A percentile compares a stretch with the other conserved stretches of the same genome.
phyloP scores from a whole-genome alignment of 2,797 vertebrate species.

The Onychomys torridus region DNA sequence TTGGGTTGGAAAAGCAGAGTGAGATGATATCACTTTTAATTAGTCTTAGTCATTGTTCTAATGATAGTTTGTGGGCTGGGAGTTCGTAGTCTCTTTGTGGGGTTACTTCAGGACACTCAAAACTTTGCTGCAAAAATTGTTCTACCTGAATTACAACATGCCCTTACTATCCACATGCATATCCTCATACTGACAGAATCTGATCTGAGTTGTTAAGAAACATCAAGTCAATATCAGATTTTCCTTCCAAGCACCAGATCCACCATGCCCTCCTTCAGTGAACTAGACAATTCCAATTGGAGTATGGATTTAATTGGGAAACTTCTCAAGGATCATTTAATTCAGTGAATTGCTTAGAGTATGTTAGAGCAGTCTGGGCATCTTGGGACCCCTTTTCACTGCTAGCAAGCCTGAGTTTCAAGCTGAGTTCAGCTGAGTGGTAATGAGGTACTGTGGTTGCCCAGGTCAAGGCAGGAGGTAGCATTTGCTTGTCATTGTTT shows the following conservation, averaged over 20 bases:
- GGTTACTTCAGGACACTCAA: slow-evolving; percentile 56
- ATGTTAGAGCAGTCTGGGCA: neutral
- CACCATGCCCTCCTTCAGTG: neutral
- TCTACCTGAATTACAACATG: neutral
- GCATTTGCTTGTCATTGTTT: slow-evolving; percentile 29
- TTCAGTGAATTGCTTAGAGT: neutral
- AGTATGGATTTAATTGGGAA: neutral
- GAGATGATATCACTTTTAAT: slow-evolving; percentile 56
- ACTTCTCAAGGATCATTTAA: slow-evolving; percentile 46
- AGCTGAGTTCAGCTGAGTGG: slow-evolving; percentile 1
- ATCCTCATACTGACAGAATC: neutral
- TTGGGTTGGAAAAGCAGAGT: neutral
- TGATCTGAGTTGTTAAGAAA: neutral
- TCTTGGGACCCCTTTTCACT: neutral
- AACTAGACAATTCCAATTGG: slow-evolving; percentile 17
- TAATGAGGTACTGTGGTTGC: neutral
- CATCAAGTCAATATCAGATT: neutral
- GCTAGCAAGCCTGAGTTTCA: neutral
- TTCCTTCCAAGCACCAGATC: neutral
- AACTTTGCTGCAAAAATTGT: slow-evolving; percentile 15
- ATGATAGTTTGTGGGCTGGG: slow-evolving; percentile 25
- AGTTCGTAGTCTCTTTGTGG: slow-evolving; percentile 27
- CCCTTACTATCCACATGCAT: neutral
- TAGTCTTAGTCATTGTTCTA: slow-evolving; percentile 57
- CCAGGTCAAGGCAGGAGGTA: slow-evolving; percentile 35